Percentiles rank a stretch among this genome's conserved stretches.
Conservation (phyloP, 2,113 vertebrate species). For the Pongo pygmaeus region DNA sequence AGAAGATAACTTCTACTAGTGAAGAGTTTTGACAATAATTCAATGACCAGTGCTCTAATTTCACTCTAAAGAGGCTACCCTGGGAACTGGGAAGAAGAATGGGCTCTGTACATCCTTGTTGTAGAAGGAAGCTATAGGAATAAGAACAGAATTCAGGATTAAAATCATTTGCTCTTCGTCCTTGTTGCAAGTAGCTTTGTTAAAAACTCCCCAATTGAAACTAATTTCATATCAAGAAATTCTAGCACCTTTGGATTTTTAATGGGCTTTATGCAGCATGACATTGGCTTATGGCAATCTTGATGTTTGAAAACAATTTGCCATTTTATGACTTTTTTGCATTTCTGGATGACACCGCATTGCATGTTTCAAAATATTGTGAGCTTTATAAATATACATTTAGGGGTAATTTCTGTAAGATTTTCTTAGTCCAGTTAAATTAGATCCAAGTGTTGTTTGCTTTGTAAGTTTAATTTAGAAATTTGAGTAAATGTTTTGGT, state of each 20-base stretch:
- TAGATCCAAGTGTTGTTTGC: neutral
- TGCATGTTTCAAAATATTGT: neutral
- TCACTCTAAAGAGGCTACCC: neutral
- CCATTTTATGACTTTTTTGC: neutral
- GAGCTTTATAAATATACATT: neutral
- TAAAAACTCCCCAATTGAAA: neutral
- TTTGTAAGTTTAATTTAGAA: conserved; percentile 14
- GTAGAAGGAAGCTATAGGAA: neutral
- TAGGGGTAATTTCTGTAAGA: neutral
- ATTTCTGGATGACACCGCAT: neutral
- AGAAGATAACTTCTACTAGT: neutral
- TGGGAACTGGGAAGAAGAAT: neutral
- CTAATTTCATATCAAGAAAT: neutral
- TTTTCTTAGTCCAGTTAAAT: conserved; percentile 29
- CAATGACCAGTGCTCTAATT: neutral
- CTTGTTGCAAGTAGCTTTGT: neutral
- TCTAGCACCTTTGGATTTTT: neutral
- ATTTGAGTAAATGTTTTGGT: neutral
- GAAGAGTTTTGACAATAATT: neutral
- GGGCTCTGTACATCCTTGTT: neutral
- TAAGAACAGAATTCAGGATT: neutral
- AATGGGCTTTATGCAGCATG: neutral
- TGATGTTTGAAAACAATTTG: neutral
- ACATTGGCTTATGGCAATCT: neutral
- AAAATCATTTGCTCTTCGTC: neutral